These are phyloP conservation scores for Centropus bengalensis DNA, from an alignment of 2,113 vertebrate genomes.

Conservation along the genomic window DNA sequence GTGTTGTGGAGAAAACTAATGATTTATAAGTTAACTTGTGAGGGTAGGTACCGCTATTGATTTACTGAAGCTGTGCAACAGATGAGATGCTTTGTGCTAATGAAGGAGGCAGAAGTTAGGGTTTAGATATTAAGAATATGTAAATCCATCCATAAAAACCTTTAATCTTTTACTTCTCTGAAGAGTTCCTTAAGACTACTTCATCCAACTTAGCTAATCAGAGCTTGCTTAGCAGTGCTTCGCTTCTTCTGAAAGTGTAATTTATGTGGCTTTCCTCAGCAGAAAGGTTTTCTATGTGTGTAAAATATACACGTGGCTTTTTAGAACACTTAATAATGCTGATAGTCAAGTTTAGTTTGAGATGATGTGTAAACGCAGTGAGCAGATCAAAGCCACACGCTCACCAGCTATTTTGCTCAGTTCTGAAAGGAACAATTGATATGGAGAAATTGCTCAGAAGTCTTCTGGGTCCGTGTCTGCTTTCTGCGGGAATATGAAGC, in stretches of 20 bases:
- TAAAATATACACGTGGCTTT: background rate
- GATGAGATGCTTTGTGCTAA: background rate
- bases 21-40: background rate
- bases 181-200: background rate
- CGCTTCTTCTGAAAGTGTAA: background rate
- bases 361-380: background rate
- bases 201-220: background rate
- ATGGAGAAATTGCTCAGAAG: background rate
- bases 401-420: background rate
- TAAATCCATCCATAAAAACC: background rate
- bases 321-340: background rate
- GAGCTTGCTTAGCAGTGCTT: background rate
- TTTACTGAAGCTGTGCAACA: background rate
- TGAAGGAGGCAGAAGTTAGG: background rate
- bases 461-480: background rate
- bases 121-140: background rate
- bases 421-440: background rate
- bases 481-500: background rate
- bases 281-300: background rate
- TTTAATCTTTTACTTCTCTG: background rate
- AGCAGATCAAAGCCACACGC: slow-evolving; percentile 18
- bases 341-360: background rate
- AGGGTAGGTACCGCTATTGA: background rate
- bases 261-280: background rate
- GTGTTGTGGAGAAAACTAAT: background rate